Evolutionary conservation across 2,797 vertebrate genomes (phyloP), one percentile per base, ranked within the genome.

Genomic region (Lophura swinhoii): DNA sequence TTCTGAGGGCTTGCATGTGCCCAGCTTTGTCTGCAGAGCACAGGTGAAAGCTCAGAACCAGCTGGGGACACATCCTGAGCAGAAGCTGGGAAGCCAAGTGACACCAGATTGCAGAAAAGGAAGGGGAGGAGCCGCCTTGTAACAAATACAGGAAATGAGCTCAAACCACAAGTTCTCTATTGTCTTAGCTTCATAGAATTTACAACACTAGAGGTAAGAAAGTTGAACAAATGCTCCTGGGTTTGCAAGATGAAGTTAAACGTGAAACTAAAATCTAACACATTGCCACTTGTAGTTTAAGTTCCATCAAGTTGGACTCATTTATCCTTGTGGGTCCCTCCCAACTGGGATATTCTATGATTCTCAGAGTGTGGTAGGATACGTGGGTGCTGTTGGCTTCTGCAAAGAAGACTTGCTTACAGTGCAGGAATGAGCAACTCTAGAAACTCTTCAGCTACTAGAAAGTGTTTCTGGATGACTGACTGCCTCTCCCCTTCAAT

Each of bases 141-240:
- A 90, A 96, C 94, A 95, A 96, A 93, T 41, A 80, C 95, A 91
- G 96, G 96, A 96, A 96, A 95, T 88, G 85, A 95, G 89, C 71
- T 17, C 39, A 89, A 86, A 95, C 96, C 94, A 31, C 93, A 95
- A 95, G 87, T 95, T 95, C 95, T 95, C 80, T 49, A 95, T 96
- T 96, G 95, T 96, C 73, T 91, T 10, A 73, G 80, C 77, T 76
- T 72, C 53, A 1, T 78, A 23, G 67, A 31, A 70, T 90, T 41
- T 66, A 78, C 87, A 71, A 9, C 41, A 8, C 37, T 5, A 58
- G 76, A 84, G 78, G 73, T 95, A 76, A 84, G 83, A 78, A 89
- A 87, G 41, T 73, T 73, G 84, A 92, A 80, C 39, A 67, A 89
- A 56, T 1, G 21, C 67, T 31, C 31, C 18, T 14, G 60, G 35